Evolutionary conservation across 2,113 vertebrate genomes (phyloP).

Genomic region (Tychaedon coryphoeus): DNA sequence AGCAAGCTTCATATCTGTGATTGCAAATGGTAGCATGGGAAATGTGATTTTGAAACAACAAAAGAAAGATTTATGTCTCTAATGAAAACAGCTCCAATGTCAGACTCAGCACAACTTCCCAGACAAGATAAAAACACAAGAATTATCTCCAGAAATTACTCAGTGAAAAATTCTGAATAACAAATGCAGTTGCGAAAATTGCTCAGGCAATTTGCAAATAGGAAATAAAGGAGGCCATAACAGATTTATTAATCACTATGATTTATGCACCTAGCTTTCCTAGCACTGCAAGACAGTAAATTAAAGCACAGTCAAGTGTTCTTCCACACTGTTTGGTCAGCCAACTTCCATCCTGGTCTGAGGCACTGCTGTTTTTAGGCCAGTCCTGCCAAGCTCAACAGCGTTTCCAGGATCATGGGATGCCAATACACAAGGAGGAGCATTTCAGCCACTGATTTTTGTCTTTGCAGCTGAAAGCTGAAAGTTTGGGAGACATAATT

Average conservation of each 20-base stretch:
- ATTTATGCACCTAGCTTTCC: background rate
- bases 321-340: background rate
- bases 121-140: constrained; percentile 45
- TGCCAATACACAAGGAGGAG: background rate
- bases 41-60: constrained; percentile 19
- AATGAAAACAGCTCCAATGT: constrained; percentile 30
- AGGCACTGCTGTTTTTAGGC: background rate
- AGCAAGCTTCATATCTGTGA: constrained; percentile 26
- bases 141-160: constrained; percentile 21
- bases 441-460: background rate
- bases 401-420: background rate
- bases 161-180: constrained; percentile 20
- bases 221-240: background rate
- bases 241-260: background rate
- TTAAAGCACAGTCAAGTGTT: background rate
- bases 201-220: background rate
- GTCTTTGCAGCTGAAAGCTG: background rate
- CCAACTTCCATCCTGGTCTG: background rate
- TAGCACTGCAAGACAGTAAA: background rate
- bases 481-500: background rate
- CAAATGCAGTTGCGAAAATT: constrained; percentile 17
- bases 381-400: background rate
- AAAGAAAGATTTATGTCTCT: constrained; percentile 36
- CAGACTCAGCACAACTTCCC: constrained; percentile 30
- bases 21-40: constrained; percentile 51